Percentiles rank a stretch among this genome's conserved stretches.
phyloP scores from a whole-genome alignment of 2,113 vertebrate species.

The Peromyscus polionotus region DNA sequence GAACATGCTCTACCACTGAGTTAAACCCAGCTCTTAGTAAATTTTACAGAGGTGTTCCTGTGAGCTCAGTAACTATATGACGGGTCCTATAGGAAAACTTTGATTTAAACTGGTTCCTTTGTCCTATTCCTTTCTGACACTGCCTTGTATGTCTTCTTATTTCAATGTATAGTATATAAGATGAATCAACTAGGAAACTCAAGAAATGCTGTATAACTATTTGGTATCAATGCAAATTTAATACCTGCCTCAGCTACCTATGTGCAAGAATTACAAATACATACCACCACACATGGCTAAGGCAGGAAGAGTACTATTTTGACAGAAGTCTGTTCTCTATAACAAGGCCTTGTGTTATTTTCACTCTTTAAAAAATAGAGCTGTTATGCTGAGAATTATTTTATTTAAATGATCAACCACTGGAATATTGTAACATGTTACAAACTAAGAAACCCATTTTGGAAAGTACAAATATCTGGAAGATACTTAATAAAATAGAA shows the following conservation, averaged over 20 bases:
- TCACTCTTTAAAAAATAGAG: not conserved
- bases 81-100: not conserved
- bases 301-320: not conserved
- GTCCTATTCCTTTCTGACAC: no score
- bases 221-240: not conserved
- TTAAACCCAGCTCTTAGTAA: no score
- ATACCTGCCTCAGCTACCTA: no score
- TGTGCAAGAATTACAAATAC: no score
- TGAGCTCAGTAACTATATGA: not conserved
- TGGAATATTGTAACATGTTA: not conserved
- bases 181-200: not conserved
- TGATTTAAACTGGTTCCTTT: not conserved
- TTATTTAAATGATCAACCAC: not conserved
- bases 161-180: not conserved
- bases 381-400: not conserved
- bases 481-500: not conserved
- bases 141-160: not conserved
- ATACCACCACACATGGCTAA: not conserved
- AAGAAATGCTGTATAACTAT: not conserved
- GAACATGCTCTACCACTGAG: no score
- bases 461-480: not conserved
- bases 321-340: not conserved
- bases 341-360: not conserved
- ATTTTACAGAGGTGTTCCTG: not conserved
- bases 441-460: not conserved